Evolutionary conservation across 1,140 invertebrate genomes (phyloP), one percentile per base, ranked within the genome.

Genomic region (Triops longicaudatus): DNA sequence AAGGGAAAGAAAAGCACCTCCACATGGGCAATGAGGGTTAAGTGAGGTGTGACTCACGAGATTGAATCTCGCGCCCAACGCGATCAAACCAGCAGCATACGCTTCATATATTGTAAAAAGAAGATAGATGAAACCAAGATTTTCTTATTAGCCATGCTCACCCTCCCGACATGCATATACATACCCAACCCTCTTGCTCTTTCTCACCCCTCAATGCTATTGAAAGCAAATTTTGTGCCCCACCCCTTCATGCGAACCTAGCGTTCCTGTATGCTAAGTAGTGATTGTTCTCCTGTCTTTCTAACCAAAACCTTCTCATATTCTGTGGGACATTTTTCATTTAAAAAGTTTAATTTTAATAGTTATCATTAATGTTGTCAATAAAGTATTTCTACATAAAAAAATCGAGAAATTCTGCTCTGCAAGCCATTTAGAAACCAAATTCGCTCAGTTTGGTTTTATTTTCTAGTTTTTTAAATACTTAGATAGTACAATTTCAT

Each of bases 11-110:
- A 37, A 37, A 37, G 31, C 31, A 37, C 31, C 31, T n/a, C 17
- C 50, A 63, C 50, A 63, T 63, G 50, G 50, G 50, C 50, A 63
- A 63, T 63, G 50, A 63, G 50, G 50, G 50, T 63, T 63, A 63
- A 63, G 50, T 63, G 50, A 63, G 50, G 50, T 63, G 50, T 63
- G 50, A 63, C 50, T 63, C 50, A 63, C 14, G 50, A 63, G 50
- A 63, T 63, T 63, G 50, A 63, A 63, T 63, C 50, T 63, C 50
- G 50, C 50, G 50, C 50, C 50, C 50, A 63, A 63, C 50, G 17
- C 50, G 50, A 63, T 63, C 50, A 63, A 17, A 63, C 17, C 50
- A 63, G 50, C 50, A 63, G 50, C 50, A 63, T 63, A 63, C 50
- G 50, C 50, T 9, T 63, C 50, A 9, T 63, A 63, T 22, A 63